phyloP scores from a whole-genome alignment of 2,797 vertebrate genomes.

The Sphenodon punctatus region DNA sequence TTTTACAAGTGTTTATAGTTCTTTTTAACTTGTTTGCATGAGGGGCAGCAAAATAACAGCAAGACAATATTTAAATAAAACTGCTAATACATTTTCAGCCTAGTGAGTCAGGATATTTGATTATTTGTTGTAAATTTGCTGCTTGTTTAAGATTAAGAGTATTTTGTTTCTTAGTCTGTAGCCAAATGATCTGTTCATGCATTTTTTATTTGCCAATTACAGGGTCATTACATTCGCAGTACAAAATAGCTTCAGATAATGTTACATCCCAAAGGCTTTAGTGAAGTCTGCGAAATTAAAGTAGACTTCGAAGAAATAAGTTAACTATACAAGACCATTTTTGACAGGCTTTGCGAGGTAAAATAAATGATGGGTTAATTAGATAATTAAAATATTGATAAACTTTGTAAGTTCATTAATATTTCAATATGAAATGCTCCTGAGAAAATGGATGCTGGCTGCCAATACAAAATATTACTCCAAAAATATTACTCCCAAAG shows the following conservation, averaged over 20 bases:
- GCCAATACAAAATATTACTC: background rate
- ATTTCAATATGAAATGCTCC: background rate
- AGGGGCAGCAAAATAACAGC: no score
- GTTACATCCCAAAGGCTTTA: slow-evolving; percentile 59
- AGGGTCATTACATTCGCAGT: slow-evolving; percentile 76
- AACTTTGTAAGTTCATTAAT: background rate
- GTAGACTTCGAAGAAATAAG: background rate
- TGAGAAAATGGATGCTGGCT: background rate
- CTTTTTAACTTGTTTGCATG: background rate
- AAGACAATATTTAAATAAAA: background rate
- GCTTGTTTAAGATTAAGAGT: background rate
- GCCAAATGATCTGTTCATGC: slow-evolving; percentile 65
- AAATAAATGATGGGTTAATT: background rate
- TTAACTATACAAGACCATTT: background rate
- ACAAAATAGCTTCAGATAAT: slow-evolving; percentile 64
- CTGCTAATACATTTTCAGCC: background rate
- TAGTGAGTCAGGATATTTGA: background rate
- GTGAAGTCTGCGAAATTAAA: background rate
- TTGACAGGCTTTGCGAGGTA: background rate
- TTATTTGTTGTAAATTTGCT: background rate
- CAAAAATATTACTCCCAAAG: background rate
- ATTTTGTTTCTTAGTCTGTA: background rate
- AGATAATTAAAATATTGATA: background rate
- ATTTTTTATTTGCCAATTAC: slow-evolving; percentile 80
- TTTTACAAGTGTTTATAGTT: background rate